Base-by-base conservation (phyloP, 2,113 vertebrate genomes). In the Gymnarchus niloticus region DNA sequence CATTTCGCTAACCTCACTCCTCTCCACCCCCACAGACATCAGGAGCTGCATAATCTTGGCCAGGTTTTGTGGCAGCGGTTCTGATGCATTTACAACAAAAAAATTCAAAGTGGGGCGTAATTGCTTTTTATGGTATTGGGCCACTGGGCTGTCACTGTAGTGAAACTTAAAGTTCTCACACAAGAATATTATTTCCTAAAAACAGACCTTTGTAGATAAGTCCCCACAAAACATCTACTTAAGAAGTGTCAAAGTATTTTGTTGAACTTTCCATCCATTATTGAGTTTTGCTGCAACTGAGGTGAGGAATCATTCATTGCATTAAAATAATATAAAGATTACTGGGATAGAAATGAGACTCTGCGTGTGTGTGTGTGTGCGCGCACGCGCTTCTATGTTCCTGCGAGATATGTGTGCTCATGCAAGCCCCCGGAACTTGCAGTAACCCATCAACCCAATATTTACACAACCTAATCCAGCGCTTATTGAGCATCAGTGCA, bases 381-480 rank as follows among this genome's bases (percentile, higher is more conserved):
- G 28, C 12, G n/a, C n/a, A 25, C 49, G 41, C 25, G 8, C 25
- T n/a, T 81, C 23, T 23, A 12, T 81, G 44, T 23, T 14, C 48
- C 9, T 49, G 21, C 49, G 44, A 81, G 48, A 23, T 48, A 81
- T 81, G 77, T 81, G 77, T n/a, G 77, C 77, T 49, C 44, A 49
- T 44, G 48, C 48, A 25, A 81, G 44, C 44, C 77, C 12, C 10
- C 8, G 77, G 48, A 21, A 51, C n/a, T n/a, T 51, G 46, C 44
- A 48, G 8, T n/a, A 51, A 81, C 65, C 65, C 65, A 73, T 73
- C 65, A 41, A 41, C 33, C 41, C 65, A 37, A 12, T 73, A 81
- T 81, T 81, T 81, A 28, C 77, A 25, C 77, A 81, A 23, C 23
- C 44, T 81, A 48, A 81, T 81, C 77, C 77, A 51, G 77, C 44